These are phyloP conservation scores for Dolichopus griseipennis DNA, from an alignment of 2,888 invertebrate genomes.

Conservation along the genomic window DNA sequence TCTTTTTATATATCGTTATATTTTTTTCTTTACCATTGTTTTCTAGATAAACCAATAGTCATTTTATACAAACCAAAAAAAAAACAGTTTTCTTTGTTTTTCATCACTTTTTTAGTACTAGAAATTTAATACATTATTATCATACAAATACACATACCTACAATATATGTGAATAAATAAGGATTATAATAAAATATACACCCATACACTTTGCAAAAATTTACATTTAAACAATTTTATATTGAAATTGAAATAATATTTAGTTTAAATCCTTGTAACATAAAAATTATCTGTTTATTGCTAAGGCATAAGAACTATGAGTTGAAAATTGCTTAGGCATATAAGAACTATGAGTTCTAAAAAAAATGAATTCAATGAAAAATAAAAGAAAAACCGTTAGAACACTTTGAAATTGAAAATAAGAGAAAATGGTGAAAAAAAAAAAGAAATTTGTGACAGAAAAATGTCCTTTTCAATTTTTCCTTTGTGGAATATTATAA, in stretches of 20 bases:
- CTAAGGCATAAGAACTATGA: not conserved
- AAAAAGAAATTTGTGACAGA: not conserved
- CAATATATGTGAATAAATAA: no score
- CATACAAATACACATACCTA: no score
- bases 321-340: not conserved
- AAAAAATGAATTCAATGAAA: not conserved
- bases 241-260: not conserved
- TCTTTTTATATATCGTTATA: not conserved
- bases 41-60: no score
- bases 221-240: no score
- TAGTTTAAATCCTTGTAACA: not conserved
- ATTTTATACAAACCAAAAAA: no score
- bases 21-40: not conserved
- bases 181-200: no score
- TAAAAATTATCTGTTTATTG: not conserved
- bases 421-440: not conserved
- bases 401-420: not conserved
- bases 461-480: slow-evolving; percentile 4
- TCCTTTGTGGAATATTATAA: slow-evolving; percentile 1
- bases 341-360: not conserved
- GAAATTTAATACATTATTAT: no score
- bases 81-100: not conserved
- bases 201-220: no score
- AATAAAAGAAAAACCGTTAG: no score
- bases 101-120: no score